Conservation (phyloP, 2,888 invertebrate species). For the Brenthis hecate region DNA sequence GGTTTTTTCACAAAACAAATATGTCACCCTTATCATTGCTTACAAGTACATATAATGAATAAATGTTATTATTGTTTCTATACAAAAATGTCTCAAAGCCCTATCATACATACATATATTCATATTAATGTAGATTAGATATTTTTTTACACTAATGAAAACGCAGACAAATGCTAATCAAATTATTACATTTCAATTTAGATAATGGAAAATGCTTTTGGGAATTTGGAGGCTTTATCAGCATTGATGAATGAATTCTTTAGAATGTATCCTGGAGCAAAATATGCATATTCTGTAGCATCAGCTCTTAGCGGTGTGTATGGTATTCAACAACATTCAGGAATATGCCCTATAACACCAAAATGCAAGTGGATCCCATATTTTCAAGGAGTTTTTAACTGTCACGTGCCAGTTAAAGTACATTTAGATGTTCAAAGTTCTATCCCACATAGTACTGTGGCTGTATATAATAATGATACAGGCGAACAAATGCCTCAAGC, state of each 20-base stretch:
- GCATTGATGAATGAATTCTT: conserved; percentile 73
- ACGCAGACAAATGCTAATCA: neutral
- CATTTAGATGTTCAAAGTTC: conserved; percentile 64
- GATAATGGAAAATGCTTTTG: conserved; percentile 66
- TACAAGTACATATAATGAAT: too few relatives aligned
- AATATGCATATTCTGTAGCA: conserved; percentile 63
- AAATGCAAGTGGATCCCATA: conserved; percentile 70
- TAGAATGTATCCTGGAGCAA: conserved; percentile 60
- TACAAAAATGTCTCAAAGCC: too few relatives aligned
- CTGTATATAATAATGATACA: conserved; percentile 67
- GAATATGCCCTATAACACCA: conserved; percentile 48
- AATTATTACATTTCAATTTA: conserved; percentile 41
- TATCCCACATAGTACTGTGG: conserved; percentile 52
- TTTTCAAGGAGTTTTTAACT: conserved; percentile 68
- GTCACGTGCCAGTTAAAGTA: conserved; percentile 64
- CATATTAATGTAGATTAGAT: too few relatives aligned
- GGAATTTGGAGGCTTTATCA: conserved; percentile 61
- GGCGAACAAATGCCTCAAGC: conserved; percentile 57
- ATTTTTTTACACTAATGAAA: neutral
- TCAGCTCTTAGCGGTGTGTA: conserved; percentile 63
- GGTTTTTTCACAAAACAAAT: too few relatives aligned
- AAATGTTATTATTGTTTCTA: neutral
- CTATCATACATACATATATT: too few relatives aligned
- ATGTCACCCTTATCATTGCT: too few relatives aligned
- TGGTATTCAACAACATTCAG: conserved; percentile 57